Evolutionary conservation across 23 tunicate species (phyloP).

Genomic region (Styela clava): DNA sequence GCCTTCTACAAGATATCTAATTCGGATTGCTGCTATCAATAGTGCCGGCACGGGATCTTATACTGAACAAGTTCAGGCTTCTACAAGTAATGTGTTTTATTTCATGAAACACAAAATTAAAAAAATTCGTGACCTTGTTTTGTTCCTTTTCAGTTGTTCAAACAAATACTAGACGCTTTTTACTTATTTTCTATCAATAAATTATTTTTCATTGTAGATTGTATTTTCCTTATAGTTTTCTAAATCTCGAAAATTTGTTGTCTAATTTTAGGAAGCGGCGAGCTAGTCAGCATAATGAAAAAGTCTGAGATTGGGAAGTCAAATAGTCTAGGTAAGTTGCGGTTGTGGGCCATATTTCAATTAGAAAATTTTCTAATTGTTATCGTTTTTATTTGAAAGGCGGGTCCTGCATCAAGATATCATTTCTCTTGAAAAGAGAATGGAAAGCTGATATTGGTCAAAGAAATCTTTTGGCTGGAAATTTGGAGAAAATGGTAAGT

Average conservation of each 20-base stretch:
- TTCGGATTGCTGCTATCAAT: constrained; percentile 59
- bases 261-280: neutral
- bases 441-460: neutral
- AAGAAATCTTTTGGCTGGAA: neutral
- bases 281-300: neutral
- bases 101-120: no score
- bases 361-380: neutral
- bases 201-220: no score
- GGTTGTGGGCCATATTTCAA: neutral
- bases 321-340: neutral
- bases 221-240: no score
- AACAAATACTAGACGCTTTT: no score
- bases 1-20: constrained; percentile 8
- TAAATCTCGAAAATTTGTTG: no score
- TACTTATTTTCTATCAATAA: no score
- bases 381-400: neutral
- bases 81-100: no score
- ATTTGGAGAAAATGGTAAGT: neutral
- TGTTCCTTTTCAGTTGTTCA: no score
- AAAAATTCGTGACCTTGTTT: no score
- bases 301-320: neutral
- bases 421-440: neutral
- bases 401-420: neutral
- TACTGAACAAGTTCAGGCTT: constrained; percentile 14
- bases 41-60: constrained; percentile 59